Percentiles rank a stretch among this genome's conserved stretches.
These are phyloP conservation scores for Herpetotheres cachinnans DNA, from an alignment of 2,113 vertebrate species.

Conservation along the genomic window DNA sequence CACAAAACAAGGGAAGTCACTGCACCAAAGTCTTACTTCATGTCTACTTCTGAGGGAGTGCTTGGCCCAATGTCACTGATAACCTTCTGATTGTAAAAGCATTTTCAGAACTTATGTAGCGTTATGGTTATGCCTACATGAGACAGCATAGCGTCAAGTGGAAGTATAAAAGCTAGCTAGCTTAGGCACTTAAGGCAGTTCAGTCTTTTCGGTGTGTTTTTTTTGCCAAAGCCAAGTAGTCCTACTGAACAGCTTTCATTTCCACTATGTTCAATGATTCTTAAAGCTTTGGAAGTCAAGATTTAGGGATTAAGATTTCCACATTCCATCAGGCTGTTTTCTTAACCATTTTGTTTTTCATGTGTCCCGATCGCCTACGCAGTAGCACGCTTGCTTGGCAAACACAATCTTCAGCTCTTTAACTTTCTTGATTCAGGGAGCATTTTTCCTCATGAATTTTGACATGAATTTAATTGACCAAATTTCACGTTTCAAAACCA, in stretches of 20 bases:
- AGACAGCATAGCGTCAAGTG: neutral
- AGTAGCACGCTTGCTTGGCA: neutral
- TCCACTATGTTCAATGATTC: neutral
- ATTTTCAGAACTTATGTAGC: neutral
- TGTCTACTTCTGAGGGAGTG: neutral
- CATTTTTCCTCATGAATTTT: slow-evolving; percentile 34
- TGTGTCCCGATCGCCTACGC: neutral
- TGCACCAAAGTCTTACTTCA: neutral
- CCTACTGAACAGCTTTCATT: neutral
- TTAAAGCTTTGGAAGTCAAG: neutral
- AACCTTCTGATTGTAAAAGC: neutral
- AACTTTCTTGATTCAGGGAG: slow-evolving; percentile 18
- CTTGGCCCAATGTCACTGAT: neutral
- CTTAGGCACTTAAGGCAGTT: neutral
- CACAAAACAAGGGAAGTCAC: neutral
- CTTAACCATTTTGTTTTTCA: neutral
- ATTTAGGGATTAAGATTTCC: neutral
- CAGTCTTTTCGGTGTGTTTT: neutral
- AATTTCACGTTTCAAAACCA: slow-evolving; percentile 35
- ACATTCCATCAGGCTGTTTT: neutral
- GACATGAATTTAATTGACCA: slow-evolving; percentile 21
- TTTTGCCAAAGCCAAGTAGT: neutral
- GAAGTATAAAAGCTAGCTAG: neutral
- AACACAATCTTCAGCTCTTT: neutral
- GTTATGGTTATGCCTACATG: accelerated